A percentile compares a stretch with the other conserved stretches of the same genome.
Evolutionary conservation across 2,888 invertebrate species (phyloP).

Genomic region (Chironomus tentans): DNA sequence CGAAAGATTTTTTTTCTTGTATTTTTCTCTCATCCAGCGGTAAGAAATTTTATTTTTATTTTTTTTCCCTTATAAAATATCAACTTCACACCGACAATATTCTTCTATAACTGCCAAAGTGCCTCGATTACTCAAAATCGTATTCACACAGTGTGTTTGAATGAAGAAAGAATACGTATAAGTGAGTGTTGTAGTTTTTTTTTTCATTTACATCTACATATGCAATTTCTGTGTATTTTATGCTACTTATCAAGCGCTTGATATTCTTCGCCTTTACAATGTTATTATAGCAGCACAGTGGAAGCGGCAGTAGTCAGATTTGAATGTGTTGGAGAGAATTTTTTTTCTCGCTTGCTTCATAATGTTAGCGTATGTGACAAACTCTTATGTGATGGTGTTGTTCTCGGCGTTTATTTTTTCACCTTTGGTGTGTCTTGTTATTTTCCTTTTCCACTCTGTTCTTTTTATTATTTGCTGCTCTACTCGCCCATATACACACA

Average conservation of each 20-base stretch:
- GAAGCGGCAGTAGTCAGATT: neutral
- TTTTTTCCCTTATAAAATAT: neutral
- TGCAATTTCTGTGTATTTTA: no score
- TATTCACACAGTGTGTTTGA: neutral
- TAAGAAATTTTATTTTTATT: neutral
- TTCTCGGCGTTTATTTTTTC: constrained; percentile 25
- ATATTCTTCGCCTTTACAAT: no score
- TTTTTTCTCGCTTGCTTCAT: neutral
- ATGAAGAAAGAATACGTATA: no score
- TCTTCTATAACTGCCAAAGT: constrained; percentile 21
- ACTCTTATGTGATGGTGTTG: constrained; percentile 25
- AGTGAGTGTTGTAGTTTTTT: no score
- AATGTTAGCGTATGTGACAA: constrained; percentile 11
- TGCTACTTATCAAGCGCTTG: no score
- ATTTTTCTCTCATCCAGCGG: no score
- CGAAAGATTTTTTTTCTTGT: no score
- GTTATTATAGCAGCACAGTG: neutral
- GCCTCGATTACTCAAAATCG: constrained; percentile 9
- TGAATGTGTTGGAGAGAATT: neutral
- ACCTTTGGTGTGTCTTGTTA: constrained; percentile 24
- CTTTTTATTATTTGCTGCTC: neutral
- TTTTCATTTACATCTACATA: no score
- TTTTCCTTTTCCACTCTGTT: constrained; percentile 24
- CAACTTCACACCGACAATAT: constrained; percentile 25
- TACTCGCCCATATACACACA: neutral